phyloP scores from a whole-genome alignment of 2,113 vertebrate genomes.

The Ageneiosus marmoratus region DNA sequence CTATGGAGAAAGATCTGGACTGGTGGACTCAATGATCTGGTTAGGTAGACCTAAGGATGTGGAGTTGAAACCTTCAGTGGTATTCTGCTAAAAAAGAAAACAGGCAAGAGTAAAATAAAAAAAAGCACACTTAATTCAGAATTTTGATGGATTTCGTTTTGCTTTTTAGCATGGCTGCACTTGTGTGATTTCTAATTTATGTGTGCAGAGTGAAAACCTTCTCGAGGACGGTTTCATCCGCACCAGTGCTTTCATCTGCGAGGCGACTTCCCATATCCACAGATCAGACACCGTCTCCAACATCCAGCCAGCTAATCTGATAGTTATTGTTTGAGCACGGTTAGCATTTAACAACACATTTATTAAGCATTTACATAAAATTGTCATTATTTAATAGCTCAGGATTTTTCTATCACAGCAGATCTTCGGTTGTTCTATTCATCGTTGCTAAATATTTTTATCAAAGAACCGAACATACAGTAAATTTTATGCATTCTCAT shows the following conservation, averaged over 20 bases:
- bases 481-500: too few relatives aligned
- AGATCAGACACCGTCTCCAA: slow-evolving; percentile 71
- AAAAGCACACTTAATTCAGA: background rate
- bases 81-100: background rate
- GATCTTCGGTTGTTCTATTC: background rate
- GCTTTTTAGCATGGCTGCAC: background rate
- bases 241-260: slow-evolving; percentile 59
- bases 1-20: background rate
- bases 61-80: background rate
- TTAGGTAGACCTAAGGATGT: background rate
- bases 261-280: slow-evolving; percentile 63
- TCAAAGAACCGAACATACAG: too few relatives aligned
- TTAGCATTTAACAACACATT: background rate
- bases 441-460: background rate
- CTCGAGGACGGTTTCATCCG: slow-evolving; percentile 32
- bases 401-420: background rate
- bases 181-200: background rate
- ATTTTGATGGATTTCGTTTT: background rate
- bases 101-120: background rate
- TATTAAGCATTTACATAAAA: background rate
- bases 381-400: background rate
- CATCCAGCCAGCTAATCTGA: slow-evolving; percentile 72
- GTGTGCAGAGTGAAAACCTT: background rate
- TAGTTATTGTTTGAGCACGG: background rate
- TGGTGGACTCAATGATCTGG: background rate